Evolutionary conservation across 2,797 vertebrate genomes (phyloP).

Genomic region (Rhabdophis nuchalis): DNA sequence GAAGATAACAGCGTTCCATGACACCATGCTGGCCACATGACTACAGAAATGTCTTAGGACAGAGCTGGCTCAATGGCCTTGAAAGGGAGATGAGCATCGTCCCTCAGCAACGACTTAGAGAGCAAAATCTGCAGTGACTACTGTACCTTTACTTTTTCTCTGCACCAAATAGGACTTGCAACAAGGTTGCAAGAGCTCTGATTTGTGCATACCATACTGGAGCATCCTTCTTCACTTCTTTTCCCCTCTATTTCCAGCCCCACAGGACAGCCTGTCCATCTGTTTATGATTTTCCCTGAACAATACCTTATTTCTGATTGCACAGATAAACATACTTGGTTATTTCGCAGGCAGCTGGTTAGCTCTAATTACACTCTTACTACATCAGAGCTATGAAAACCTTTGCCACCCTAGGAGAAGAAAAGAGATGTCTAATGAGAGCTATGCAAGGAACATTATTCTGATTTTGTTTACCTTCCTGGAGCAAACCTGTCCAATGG

Average conservation of each 20-base stretch:
- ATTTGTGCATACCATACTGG: constrained; percentile 17
- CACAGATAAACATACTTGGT: constrained; percentile 58
- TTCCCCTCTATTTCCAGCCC: constrained; percentile 41
- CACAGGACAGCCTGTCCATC: constrained; percentile 48
- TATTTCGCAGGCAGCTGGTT: constrained; percentile 30
- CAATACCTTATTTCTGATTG: constrained; percentile 54
- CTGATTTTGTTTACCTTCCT: constrained; percentile 29
- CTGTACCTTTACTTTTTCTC: not conserved
- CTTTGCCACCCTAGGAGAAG: constrained; percentile 26
- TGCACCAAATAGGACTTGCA: not conserved
- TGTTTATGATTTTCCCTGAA: constrained; percentile 62
- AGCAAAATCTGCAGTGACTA: not conserved
- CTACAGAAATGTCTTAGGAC: not conserved
- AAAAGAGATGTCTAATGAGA: constrained; percentile 26
- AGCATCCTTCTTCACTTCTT: constrained; percentile 14
- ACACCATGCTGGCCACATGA: not conserved
- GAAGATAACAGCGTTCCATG: not conserved
- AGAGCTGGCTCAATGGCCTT: not conserved
- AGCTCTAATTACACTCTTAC: constrained; percentile 39
- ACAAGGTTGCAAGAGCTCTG: constrained; percentile 37
- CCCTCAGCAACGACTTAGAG: not conserved
- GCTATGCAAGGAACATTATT: constrained; percentile 12
- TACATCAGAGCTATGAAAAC: constrained; percentile 31
- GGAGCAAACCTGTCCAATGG: constrained; percentile 10
- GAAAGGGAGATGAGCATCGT: not conserved